Percentiles rank a stretch among this genome's conserved stretches.
Evolutionary conservation across 1,140 invertebrate genomes (phyloP).

Genomic region (Drosophila lacertosa): DNA sequence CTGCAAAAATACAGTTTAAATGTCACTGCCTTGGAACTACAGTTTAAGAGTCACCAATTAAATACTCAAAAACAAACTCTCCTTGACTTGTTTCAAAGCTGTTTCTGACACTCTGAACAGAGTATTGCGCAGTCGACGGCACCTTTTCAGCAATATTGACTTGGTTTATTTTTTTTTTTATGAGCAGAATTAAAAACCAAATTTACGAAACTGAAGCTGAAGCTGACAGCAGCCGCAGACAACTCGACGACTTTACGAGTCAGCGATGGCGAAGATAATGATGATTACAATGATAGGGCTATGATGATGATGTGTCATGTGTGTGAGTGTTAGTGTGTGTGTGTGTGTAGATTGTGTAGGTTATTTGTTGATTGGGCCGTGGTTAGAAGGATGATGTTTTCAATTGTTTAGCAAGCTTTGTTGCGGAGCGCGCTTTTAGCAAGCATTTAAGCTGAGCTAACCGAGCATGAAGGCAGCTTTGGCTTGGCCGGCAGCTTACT

Average conservation of each 20-base stretch:
- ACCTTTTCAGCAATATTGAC: neutral
- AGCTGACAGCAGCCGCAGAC: slow-evolving; percentile 32
- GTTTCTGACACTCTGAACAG: no score
- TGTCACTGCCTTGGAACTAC: no score
- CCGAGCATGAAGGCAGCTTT: slow-evolving; percentile 73
- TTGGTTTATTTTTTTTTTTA: slow-evolving; percentile 26
- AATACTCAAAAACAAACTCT: neutral
- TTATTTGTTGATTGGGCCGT: slow-evolving; percentile 3
- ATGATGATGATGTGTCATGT: slow-evolving; percentile 54
- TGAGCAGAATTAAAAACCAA: slow-evolving; percentile 53
- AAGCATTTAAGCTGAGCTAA: slow-evolving; percentile 42
- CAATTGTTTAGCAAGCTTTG: slow-evolving; percentile 35
- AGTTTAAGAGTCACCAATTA: neutral
- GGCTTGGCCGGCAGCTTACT: no score
- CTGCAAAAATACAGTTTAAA: no score
- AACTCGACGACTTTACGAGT: slow-evolving; percentile 63
- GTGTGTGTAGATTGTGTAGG: neutral
- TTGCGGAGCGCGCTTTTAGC: slow-evolving; percentile 2
- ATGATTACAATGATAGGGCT: slow-evolving; percentile 52
- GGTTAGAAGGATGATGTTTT: slow-evolving; percentile 44
- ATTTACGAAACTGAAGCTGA: slow-evolving; percentile 56
- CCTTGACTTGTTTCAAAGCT: no score
- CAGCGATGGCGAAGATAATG: slow-evolving; percentile 55
- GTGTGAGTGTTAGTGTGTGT: slow-evolving; percentile 9
- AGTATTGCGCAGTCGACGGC: no score